Percentiles rank a stretch among this genome's conserved stretches.
Evolutionary conservation across 2,113 vertebrate genomes (phyloP).

Genomic region (Amblyopsis rosae): DNA sequence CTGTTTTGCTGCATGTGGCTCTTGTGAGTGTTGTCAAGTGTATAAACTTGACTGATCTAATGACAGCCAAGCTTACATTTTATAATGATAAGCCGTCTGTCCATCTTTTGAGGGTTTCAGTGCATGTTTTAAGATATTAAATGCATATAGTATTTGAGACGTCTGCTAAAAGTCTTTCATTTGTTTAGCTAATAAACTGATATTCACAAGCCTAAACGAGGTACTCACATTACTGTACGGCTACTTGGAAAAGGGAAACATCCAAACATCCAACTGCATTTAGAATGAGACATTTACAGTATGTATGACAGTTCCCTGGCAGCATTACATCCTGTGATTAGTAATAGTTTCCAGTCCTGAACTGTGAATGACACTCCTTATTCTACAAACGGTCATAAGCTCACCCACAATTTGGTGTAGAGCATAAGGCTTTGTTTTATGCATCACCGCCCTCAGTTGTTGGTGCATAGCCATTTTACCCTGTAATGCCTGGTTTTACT

Average conservation of each 20-base stretch:
- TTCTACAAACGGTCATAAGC: not conserved
- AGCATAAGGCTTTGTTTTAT: constrained; percentile 9
- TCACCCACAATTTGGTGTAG: not conserved
- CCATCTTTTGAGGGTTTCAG: not conserved
- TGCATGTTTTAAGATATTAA: not conserved
- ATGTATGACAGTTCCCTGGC: constrained; percentile 11
- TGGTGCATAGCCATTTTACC: not conserved
- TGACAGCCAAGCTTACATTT: constrained; percentile 4
- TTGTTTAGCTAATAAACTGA: not conserved
- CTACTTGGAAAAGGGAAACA: constrained; percentile 18
- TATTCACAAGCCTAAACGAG: constrained; percentile 45
- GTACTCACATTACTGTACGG: constrained; percentile 39
- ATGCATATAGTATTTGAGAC: not conserved
- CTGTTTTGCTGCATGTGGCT: not conserved
- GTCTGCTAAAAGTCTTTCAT: not conserved
- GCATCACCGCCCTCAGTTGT: constrained; percentile 15
- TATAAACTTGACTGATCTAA: constrained; percentile 27
- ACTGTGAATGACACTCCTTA: not conserved
- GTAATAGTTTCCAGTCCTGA: not conserved
- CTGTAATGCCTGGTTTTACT: not conserved
- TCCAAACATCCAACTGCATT: not conserved
- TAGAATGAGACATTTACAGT: constrained; percentile 9
- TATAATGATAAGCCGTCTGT: too few species aligned
- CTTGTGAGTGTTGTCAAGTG: constrained; percentile 13
- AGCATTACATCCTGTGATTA: constrained; percentile 17